phyloP scores from a whole-genome alignment of 1,140 invertebrate genomes.

The Meteorus sp. region DNA sequence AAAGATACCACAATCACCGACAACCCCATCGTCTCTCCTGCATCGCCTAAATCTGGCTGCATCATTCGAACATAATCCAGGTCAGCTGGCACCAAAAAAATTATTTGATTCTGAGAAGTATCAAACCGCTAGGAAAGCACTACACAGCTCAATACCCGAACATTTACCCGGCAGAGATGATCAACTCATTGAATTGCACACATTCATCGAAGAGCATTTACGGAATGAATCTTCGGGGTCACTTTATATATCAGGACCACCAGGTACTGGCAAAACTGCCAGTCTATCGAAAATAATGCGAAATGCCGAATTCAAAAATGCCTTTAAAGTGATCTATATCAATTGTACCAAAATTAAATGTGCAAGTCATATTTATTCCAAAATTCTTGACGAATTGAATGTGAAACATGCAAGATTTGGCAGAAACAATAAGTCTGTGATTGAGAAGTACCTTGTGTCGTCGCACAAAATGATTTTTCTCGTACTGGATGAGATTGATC shows the following conservation, averaged over 20 bases:
- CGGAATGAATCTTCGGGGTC: slow-evolving; percentile 72
- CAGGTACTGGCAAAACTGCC: slow-evolving; percentile 96
- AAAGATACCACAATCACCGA: slow-evolving; percentile 30
- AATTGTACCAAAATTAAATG: slow-evolving; percentile 84
- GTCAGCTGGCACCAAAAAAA: slow-evolving; percentile 37
- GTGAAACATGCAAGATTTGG: slow-evolving; percentile 57
- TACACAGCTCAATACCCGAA: slow-evolving; percentile 72
- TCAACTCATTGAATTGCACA: slow-evolving; percentile 71
- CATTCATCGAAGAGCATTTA: slow-evolving; percentile 72
- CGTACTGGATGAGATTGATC: slow-evolving; percentile 96
- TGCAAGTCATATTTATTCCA: slow-evolving; percentile 70
- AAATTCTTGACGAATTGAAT: slow-evolving; percentile 69
- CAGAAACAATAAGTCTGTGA: slow-evolving; percentile 65
- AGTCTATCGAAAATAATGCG: slow-evolving; percentile 75
- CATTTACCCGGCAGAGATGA: slow-evolving; percentile 76
- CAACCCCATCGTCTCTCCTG: slow-evolving; percentile 40
- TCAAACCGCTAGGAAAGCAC: slow-evolving; percentile 63
- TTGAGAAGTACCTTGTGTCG: slow-evolving; percentile 69
- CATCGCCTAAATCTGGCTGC: slow-evolving; percentile 33
- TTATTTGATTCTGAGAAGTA: slow-evolving; percentile 53
- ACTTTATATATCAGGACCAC: slow-evolving; percentile 92
- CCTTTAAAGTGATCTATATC: slow-evolving; percentile 72
- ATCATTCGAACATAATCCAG: slow-evolving; percentile 20
- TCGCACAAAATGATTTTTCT: slow-evolving; percentile 73
- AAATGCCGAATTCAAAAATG: slow-evolving; percentile 60